These are phyloP conservation scores for Clupea harengus DNA, from an alignment of 2,113 vertebrate genomes.

Conservation along the genomic window DNA sequence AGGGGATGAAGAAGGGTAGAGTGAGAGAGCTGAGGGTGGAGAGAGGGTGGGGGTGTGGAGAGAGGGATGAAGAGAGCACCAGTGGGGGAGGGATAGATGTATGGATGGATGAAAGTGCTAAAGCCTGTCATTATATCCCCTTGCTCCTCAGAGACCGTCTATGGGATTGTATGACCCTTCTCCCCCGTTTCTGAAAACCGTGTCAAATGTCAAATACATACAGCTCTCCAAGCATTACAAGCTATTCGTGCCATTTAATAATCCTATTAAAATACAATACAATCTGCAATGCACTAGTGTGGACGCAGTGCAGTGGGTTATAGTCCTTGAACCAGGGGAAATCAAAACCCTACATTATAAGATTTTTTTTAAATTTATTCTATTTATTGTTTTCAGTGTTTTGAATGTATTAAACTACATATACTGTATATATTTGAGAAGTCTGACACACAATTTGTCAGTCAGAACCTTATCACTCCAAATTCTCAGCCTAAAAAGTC, in stretches of 20 bases:
- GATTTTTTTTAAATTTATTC: background rate
- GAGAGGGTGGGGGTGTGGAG: background rate
- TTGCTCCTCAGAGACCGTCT: background rate
- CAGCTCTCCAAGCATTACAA: background rate
- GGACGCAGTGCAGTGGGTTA: background rate
- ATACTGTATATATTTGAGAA: too few relatives aligned
- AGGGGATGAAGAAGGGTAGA: background rate
- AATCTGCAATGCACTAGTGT: background rate
- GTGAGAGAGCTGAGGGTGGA: background rate
- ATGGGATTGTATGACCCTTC: constrained; percentile 5
- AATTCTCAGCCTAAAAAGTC: too few relatives aligned
- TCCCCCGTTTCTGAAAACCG: background rate
- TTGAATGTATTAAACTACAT: too few relatives aligned
- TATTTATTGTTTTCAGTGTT: too few relatives aligned
- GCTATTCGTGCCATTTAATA: background rate
- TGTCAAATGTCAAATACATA: constrained; percentile 13
- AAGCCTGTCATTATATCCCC: constrained; percentile 2
- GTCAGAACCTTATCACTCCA: too few relatives aligned
- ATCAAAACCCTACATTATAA: background rate
- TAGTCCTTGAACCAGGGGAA: background rate
- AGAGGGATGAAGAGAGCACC: background rate
- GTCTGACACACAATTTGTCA: too few relatives aligned
- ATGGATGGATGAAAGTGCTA: background rate
- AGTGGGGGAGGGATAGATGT: background rate
- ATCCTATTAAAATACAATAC: background rate